phyloP scores from a whole-genome alignment of 2,888 invertebrate species.

The Malthinus seriepunctatus region DNA sequence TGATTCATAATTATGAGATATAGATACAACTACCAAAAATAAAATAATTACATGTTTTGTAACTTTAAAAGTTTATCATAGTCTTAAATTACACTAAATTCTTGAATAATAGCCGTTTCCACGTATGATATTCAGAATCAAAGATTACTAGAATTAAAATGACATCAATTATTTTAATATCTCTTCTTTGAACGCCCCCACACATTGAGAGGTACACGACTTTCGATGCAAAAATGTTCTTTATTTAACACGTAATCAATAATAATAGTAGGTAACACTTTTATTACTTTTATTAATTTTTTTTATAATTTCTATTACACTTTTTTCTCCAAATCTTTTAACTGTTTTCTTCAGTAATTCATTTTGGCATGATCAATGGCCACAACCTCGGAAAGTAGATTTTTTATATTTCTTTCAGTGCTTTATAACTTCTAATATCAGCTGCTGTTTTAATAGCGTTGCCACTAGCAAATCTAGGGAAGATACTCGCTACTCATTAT shows the following conservation, averaged over 20 bases:
- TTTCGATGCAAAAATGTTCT: conserved; percentile 13
- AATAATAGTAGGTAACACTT: background rate
- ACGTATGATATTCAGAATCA: conserved; percentile 32
- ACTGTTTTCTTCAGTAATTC: too few species aligned
- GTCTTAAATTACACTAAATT: conserved; percentile 34
- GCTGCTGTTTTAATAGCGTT: too few species aligned
- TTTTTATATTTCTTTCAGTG: too few species aligned
- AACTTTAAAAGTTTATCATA: conserved; percentile 28
- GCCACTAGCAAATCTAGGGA: too few species aligned
- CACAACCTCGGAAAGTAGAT: too few species aligned
- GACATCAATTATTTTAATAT: conserved; percentile 41
- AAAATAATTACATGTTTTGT: conserved; percentile 33
- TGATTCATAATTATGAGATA: conserved; percentile 18
- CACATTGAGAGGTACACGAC: conserved; percentile 19
- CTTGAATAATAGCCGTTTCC: conserved; percentile 31
- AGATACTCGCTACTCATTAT: too few species aligned
- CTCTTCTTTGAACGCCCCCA: conserved; percentile 32
- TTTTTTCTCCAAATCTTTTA: too few species aligned
- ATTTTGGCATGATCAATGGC: too few species aligned
- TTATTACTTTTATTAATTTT: too few species aligned
- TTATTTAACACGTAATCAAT: background rate
- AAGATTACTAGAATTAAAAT: conserved; percentile 40
- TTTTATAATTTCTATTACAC: too few species aligned
- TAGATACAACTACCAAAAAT: conserved; percentile 20
- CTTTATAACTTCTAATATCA: too few species aligned